These are phyloP conservation scores for Callorhinus ursinus DNA, from an alignment of 2,113 vertebrate species.

Conservation along the genomic window DNA sequence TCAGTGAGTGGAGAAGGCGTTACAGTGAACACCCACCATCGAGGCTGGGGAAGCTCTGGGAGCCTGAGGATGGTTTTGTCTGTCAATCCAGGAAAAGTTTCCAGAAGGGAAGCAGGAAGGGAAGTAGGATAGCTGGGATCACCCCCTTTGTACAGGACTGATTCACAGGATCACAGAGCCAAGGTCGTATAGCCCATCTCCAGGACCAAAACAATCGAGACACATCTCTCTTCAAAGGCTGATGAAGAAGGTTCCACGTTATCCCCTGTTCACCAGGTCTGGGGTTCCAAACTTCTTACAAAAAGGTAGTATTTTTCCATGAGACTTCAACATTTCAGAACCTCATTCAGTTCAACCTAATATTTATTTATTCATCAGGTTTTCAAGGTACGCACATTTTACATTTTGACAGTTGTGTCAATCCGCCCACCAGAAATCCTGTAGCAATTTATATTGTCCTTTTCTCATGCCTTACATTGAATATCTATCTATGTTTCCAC, in stretches of 20 bases:
- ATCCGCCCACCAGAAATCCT: neutral
- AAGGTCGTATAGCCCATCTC: neutral
- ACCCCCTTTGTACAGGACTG: neutral
- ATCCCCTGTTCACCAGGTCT: neutral
- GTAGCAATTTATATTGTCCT: neutral
- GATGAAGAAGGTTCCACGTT: neutral
- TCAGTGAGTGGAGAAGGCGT: neutral
- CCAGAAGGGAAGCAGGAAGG: neutral
- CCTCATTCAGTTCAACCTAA: neutral
- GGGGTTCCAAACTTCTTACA: neutral
- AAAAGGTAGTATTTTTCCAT: neutral
- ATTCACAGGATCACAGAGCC: neutral
- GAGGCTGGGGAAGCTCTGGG: neutral
- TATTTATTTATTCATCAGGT: neutral
- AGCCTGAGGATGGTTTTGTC: neutral
- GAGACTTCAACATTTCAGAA: constrained; percentile 15
- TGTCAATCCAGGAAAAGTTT: neutral
- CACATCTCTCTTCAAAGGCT: neutral
- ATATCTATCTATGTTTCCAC: neutral
- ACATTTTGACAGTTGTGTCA: neutral
- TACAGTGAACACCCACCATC: neutral
- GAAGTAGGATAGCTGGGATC: neutral
- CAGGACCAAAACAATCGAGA: neutral
- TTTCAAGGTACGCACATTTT: neutral
- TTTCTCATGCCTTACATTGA: neutral